Evolutionary conservation across 2,888 invertebrate genomes (phyloP).

Genomic region (Venustoraphidia nigricollis): DNA sequence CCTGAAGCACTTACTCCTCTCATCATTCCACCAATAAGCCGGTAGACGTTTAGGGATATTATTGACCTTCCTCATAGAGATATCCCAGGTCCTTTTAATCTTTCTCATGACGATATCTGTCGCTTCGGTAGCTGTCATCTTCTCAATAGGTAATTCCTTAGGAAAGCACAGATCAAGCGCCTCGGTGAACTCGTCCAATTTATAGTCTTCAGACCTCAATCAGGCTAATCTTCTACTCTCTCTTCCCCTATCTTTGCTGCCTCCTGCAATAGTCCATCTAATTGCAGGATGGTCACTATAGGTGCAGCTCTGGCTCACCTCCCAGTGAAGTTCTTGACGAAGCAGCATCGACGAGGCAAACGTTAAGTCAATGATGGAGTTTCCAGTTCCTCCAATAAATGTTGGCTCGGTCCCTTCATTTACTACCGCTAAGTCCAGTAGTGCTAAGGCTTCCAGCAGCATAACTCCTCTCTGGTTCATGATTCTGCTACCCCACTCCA

Average conservation of each 20-base stretch:
- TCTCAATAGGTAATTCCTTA: neutral
- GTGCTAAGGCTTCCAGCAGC: neutral
- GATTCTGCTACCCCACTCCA: neutral
- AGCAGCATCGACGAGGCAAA: neutral
- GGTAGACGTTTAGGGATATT: neutral
- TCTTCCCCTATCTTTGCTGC: no score
- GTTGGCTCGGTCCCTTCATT: neutral
- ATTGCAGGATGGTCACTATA: neutral
- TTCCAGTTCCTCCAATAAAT: neutral
- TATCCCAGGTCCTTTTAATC: neutral
- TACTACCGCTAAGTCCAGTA: neutral
- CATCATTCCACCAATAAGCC: neutral
- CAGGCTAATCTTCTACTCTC: no score
- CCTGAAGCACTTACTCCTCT: neutral
- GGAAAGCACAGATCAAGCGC: neutral
- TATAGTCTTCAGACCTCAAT: no score
- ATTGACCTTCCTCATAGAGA: neutral
- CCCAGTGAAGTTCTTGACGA: neutral
- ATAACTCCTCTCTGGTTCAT: neutral
- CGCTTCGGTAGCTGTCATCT: neutral
- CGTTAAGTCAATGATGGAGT: neutral
- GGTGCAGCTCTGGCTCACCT: neutral
- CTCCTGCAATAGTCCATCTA: no score
- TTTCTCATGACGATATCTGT: neutral
- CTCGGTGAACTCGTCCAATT: neutral